These are phyloP conservation scores for Apodemus speciosus DNA, from an alignment of 2,113 vertebrate genomes.

Conservation along the genomic window DNA sequence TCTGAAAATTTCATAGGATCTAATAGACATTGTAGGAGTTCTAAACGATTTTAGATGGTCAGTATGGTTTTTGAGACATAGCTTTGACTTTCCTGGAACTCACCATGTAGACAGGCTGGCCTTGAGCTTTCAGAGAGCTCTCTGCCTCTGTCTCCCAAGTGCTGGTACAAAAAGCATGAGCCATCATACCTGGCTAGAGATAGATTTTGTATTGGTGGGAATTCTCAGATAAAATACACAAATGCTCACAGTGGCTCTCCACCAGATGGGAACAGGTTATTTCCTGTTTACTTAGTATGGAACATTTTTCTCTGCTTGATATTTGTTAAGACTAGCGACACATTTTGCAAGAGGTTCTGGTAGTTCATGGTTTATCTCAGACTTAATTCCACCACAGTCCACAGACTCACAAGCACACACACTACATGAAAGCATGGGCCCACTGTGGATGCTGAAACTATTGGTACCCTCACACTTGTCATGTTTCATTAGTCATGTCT, in stretches of 20 bases:
- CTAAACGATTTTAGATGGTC: background rate
- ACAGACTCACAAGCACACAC: background rate
- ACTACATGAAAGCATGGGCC: background rate
- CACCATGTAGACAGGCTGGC: background rate
- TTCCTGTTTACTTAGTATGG: conserved; percentile 22
- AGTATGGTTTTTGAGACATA: background rate
- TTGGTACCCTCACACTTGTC: background rate
- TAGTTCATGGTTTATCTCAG: background rate
- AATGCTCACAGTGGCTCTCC: conserved; percentile 15
- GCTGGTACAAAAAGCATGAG: background rate
- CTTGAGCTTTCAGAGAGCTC: background rate
- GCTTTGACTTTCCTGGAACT: background rate
- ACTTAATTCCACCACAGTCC: background rate
- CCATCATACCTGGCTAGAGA: background rate
- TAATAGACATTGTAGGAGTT: background rate
- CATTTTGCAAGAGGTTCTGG: background rate
- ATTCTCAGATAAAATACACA: conserved; percentile 43
- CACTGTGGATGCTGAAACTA: background rate
- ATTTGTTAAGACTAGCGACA: conserved; percentile 46
- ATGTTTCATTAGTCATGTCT: background rate
- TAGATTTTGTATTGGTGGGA: background rate
- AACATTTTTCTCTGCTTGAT: background rate
- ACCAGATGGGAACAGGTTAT: conserved; percentile 10
- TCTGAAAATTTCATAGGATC: background rate
- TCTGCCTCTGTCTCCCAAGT: background rate